Percentiles rank a stretch among this genome's conserved stretches.
phyloP scores from a whole-genome alignment of 2,888 invertebrate genomes.

The Hypercompe scribonia region DNA sequence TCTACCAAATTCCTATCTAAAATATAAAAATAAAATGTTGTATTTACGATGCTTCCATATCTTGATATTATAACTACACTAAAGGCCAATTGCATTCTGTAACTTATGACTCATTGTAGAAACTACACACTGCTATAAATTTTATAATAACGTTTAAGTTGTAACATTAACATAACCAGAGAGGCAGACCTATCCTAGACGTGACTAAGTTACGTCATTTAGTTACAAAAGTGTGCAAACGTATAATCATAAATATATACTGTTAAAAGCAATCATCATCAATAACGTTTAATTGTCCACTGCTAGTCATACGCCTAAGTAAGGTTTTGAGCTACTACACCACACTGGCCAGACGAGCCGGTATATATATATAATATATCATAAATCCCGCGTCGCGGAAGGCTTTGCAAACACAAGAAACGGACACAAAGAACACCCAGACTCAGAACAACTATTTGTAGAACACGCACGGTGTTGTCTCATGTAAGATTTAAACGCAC shows the following conservation, averaged over 20 bases:
- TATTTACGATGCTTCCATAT: not conserved
- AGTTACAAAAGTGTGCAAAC: not conserved
- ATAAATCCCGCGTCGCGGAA: no score
- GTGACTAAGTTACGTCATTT: not conserved
- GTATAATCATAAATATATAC: not conserved
- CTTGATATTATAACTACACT: not conserved
- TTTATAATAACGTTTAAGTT: not conserved
- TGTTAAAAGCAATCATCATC: not conserved
- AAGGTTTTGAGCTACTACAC: no score
- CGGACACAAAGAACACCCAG: no score
- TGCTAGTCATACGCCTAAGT: no score
- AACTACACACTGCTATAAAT: not conserved
- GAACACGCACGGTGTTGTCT: no score
- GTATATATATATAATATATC: no score
- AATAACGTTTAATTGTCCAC: no score
- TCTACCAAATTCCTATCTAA: not conserved
- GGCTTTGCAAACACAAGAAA: no score
- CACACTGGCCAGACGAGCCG: no score
- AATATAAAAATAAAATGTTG: not conserved
- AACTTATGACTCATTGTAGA: not conserved
- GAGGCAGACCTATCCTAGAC: not conserved
- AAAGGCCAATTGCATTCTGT: not conserved
- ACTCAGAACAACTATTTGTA: no score
- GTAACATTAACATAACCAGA: not conserved
- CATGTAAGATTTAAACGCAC: no score